These are phyloP conservation scores for Cerceris ruficornis DNA, from an alignment of 2,888 invertebrate species.

Conservation along the genomic window DNA sequence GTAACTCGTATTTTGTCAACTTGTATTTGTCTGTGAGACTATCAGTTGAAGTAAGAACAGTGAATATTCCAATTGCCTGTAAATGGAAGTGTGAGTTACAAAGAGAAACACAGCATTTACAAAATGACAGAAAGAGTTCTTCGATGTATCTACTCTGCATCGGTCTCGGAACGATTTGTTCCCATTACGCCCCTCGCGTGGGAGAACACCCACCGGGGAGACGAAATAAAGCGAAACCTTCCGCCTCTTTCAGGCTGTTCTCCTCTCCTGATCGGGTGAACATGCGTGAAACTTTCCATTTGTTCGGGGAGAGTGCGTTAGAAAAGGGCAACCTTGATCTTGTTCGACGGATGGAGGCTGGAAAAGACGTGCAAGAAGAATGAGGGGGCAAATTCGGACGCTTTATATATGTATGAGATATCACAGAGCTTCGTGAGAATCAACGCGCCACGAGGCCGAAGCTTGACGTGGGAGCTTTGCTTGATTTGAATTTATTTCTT, in stretches of 20 bases:
- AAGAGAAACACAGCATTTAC: too few species aligned
- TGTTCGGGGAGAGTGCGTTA: slow-evolving; percentile 31
- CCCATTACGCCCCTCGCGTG: slow-evolving; percentile 60
- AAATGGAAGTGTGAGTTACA: too few species aligned
- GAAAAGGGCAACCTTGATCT: slow-evolving; percentile 39
- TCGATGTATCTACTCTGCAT: slow-evolving; percentile 2
- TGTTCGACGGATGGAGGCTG: slow-evolving; percentile 33
- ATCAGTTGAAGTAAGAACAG: too few species aligned
- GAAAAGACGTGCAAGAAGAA: slow-evolving; percentile 25
- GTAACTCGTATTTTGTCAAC: too few species aligned
- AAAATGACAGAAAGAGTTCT: not conserved
- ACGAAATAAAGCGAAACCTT: slow-evolving; percentile 32
- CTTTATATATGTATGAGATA: slow-evolving; percentile 43
- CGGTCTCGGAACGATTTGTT: slow-evolving; percentile 67
- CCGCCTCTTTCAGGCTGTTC: slow-evolving; percentile 11
- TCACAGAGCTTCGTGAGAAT: slow-evolving; percentile 36
- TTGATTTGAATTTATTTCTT: not conserved
- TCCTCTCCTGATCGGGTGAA: slow-evolving; percentile 3
- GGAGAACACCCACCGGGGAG: slow-evolving; percentile 16
- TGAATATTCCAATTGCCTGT: too few species aligned
- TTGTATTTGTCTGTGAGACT: too few species aligned
- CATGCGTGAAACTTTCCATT: slow-evolving; percentile 42
- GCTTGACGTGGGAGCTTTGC: not conserved
- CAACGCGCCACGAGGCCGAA: not conserved
- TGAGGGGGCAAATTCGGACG: slow-evolving; percentile 20